Percentiles rank a stretch among this genome's conserved stretches.
Evolutionary conservation across 2,113 vertebrate species (phyloP).

Genomic region (Galeopterus variegatus): DNA sequence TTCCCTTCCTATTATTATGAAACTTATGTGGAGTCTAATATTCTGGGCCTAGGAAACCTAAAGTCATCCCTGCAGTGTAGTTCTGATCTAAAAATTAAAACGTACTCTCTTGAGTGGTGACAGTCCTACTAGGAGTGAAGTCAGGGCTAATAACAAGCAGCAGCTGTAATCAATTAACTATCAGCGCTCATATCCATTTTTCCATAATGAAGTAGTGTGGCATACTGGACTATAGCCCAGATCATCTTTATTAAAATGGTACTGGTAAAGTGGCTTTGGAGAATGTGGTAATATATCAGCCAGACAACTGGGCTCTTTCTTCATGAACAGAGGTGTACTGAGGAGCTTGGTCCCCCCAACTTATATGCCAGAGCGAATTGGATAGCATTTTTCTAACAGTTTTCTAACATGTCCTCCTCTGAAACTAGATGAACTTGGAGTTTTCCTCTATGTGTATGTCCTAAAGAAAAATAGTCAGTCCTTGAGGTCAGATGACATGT

Average conservation of each 20-base stretch:
- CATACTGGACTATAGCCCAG: slow-evolving; percentile 71
- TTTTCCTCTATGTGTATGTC: neutral
- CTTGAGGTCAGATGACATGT: neutral
- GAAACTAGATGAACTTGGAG: neutral
- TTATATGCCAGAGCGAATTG: neutral
- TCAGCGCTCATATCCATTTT: slow-evolving; percentile 64
- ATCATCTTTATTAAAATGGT: slow-evolving; percentile 65
- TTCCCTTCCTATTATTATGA: slow-evolving; percentile 20
- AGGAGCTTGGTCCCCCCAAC: neutral
- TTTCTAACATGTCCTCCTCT: neutral
- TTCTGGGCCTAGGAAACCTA: slow-evolving; percentile 19
- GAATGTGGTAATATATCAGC: neutral
- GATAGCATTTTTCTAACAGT: neutral
- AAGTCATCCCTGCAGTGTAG: slow-evolving; percentile 64
- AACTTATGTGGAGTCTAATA: slow-evolving; percentile 55
- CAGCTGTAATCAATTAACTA: slow-evolving; percentile 80
- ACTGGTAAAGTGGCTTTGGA: slow-evolving; percentile 59
- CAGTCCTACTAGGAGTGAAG: neutral
- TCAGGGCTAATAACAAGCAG: slow-evolving; percentile 66
- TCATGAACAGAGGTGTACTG: neutral
- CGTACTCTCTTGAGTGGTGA: slow-evolving; percentile 49
- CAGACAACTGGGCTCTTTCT: neutral
- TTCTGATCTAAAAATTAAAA: slow-evolving; percentile 82
- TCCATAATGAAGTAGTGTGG: slow-evolving; percentile 76
- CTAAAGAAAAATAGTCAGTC: neutral